A percentile compares a stretch with the other conserved stretches of the same genome.
Evolutionary conservation across 2,113 vertebrate genomes (phyloP).

Genomic region (Fulica atra): DNA sequence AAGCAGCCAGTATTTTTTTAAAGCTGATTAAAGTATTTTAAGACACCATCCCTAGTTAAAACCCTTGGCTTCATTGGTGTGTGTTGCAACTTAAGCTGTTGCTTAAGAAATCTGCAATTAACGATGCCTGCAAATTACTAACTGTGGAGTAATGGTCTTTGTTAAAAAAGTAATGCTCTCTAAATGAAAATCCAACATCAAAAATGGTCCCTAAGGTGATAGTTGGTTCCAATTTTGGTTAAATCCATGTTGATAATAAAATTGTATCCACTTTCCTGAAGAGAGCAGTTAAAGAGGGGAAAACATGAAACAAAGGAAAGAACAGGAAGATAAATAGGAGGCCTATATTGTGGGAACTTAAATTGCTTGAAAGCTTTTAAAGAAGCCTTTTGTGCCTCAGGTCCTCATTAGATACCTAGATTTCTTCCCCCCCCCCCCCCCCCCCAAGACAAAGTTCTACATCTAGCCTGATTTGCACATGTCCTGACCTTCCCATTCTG

Average conservation of each 20-base stretch:
- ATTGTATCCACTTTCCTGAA: background rate
- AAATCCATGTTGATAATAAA: too few relatives aligned
- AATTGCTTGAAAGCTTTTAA: background rate
- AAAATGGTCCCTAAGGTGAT: background rate
- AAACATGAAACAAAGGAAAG: background rate
- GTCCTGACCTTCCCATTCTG: background rate
- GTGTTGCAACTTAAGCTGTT: constrained; percentile 16
- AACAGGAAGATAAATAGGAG: background rate
- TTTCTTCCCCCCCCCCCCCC: background rate
- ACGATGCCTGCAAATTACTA: background rate
- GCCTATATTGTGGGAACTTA: background rate
- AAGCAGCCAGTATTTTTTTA: background rate
- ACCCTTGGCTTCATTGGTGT: background rate
- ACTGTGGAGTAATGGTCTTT: background rate
- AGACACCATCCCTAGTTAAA: background rate
- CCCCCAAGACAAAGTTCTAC: background rate
- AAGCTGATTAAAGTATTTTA: background rate
- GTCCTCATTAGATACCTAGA: background rate
- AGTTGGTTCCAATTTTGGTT: too few relatives aligned
- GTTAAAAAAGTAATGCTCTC: background rate
- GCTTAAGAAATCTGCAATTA: constrained; percentile 29
- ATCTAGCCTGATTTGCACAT: background rate
- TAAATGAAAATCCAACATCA: background rate
- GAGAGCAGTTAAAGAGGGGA: background rate
- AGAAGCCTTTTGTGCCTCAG: background rate